Evolutionary conservation across 2,113 vertebrate species (phyloP).

Genomic region (Rafetus swinhoei): DNA sequence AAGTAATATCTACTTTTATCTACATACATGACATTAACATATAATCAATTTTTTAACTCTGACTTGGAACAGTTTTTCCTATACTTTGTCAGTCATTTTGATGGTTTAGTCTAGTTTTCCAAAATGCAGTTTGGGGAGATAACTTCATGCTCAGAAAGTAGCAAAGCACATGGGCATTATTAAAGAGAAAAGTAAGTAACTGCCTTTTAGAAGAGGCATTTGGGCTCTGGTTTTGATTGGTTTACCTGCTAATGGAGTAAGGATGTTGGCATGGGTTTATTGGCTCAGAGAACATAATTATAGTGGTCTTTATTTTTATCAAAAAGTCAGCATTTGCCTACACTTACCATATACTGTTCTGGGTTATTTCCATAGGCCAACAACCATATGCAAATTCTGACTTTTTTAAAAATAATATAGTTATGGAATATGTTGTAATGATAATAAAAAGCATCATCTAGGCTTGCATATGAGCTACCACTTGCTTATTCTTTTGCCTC

Average conservation of each 20-base stretch:
- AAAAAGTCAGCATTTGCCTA: not conserved
- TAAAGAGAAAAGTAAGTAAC: not conserved
- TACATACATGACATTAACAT: not conserved
- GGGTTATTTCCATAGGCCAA: not conserved
- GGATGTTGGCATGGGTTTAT: not conserved
- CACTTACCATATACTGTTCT: not conserved
- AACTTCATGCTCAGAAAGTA: not conserved
- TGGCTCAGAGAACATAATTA: not conserved
- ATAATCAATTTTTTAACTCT: not conserved
- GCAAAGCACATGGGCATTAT: too few species aligned
- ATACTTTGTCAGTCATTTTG: not conserved
- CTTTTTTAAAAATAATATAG: not conserved
- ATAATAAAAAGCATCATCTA: not conserved
- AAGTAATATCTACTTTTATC: not conserved
- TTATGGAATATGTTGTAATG: not conserved
- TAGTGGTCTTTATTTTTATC: not conserved
- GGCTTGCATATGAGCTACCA: not conserved
- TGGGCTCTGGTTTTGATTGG: not conserved
- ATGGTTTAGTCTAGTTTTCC: not conserved
- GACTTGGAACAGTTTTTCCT: not conserved
- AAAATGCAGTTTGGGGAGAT: not conserved
- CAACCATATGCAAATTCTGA: not conserved
- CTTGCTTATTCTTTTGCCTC: not conserved
- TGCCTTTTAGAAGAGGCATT: not conserved
- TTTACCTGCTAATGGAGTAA: not conserved